A percentile compares a stretch with the other conserved stretches of the same genome.
Evolutionary conservation across 2,888 invertebrate species (phyloP).

Genomic region (Gari tellinella): DNA sequence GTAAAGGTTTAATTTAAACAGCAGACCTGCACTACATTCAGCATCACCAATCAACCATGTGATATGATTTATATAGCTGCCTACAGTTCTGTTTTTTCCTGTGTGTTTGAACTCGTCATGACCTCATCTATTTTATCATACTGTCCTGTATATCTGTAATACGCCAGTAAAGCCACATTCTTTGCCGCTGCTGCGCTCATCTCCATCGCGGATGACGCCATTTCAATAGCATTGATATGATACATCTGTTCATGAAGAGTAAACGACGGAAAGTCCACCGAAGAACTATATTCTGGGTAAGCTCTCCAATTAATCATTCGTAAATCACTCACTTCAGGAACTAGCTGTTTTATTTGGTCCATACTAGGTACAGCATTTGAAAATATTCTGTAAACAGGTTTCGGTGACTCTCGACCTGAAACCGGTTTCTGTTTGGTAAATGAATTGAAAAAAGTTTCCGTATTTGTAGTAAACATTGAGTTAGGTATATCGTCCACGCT

Average conservation of each 20-base stretch:
- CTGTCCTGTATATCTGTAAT: conserved; percentile 82
- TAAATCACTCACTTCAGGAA: conserved; percentile 79
- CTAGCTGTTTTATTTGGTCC: conserved; percentile 85
- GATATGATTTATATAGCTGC: too few species aligned
- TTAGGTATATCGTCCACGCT: conserved; percentile 78
- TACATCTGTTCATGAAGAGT: conserved; percentile 86
- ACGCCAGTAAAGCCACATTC: conserved; percentile 87
- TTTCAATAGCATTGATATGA: conserved; percentile 88
- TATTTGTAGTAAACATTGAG: conserved; percentile 85
- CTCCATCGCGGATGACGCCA: conserved; percentile 89
- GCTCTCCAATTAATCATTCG: conserved; percentile 77
- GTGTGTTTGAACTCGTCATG: conserved; percentile 11
- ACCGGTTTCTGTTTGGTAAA: conserved; percentile 83
- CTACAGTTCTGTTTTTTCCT: conserved; percentile 48
- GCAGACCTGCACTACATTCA: too few species aligned
- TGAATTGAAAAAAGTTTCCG: conserved; percentile 85
- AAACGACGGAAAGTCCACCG: conserved; percentile 84
- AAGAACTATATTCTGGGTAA: conserved; percentile 79
- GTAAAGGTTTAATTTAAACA: too few species aligned
- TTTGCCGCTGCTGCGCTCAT: conserved; percentile 88
- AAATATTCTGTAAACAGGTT: conserved; percentile 87
- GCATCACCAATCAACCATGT: too few species aligned
- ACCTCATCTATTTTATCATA: conserved; percentile 78
- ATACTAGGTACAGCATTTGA: conserved; percentile 85
- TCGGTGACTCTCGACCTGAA: conserved; percentile 58